Base-by-base conservation (phyloP, 1,140 invertebrate genomes). In the Zelostemma sp. region DNA sequence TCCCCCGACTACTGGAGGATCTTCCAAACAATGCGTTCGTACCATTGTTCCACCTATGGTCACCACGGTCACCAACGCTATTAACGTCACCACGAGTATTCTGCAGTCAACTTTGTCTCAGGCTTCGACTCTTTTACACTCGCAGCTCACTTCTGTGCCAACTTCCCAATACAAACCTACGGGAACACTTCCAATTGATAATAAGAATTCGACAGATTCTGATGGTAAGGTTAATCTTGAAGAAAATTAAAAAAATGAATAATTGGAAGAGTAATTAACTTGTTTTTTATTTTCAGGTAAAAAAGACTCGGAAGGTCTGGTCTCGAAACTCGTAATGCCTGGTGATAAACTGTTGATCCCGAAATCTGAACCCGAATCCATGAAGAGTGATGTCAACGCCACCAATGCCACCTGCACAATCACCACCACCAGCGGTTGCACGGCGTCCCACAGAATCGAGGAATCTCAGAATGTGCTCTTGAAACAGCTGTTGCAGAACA, bases 401-500 rank as follows among this genome's bases (percentile, higher is more conserved):
- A 11, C 6, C 17, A 16, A 4, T 14, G 17, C 14, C 5, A 43
- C 14, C 15, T n/a, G 3, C 3, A 25, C 21, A 8, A 35, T 47
- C 11, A 49, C 11, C 4, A 16, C 18, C 0, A 46, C 1, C 11
- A 12, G 31, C 6, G 15, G 14, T 5, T 33, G 54, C 8, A 8
- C 56, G 2, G 40, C 72, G 11, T 62, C 77, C 8, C 80, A 81
- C 15, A 76, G 90, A 73, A 86, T 88, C 43, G 92, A 93, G 72
- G 93, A 95, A 66, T 93, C 93, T 0, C 93, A 96, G 78, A 96
- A 97, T 85, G 95, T 95, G 6, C 81, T 97, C 12, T 80, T 97
- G 14, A 97, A 97, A 76, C 93, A 97, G 80, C 84, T 97, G 17
- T 80, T 97, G 14, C 94, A 97, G 80, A 96, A 95, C 71, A 93